Conservation (phyloP, 2,888 invertebrate species). For the Cryptocephalus primarius region DNA sequence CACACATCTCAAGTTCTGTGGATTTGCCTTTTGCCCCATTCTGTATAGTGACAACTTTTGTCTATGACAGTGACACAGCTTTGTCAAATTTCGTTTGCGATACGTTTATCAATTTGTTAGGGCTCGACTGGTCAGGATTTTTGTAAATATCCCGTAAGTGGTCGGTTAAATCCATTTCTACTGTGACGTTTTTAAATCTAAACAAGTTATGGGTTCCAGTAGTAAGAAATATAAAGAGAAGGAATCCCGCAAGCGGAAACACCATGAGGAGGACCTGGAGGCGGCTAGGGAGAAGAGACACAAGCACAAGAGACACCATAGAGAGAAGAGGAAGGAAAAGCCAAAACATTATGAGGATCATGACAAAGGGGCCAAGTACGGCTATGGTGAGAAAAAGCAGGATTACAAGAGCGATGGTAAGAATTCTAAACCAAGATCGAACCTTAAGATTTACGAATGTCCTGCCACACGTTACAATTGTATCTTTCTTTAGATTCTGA, state of each 20-base stretch:
- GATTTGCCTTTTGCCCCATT: no score
- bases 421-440: conserved; percentile 23
- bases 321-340: conserved; percentile 35
- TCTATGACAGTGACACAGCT: no score
- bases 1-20: no score
- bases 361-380: conserved; percentile 5
- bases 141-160: background rate
- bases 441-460: background rate
- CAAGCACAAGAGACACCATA: conserved; percentile 43
- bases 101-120: no score
- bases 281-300: conserved; percentile 41
- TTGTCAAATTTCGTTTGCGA: no score
- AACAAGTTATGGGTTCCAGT: conserved; percentile 49
- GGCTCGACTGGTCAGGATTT: no score
- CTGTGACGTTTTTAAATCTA: background rate
- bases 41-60: no score
- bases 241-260: conserved; percentile 55
- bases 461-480: background rate
- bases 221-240: conserved; percentile 58
- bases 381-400: conserved; percentile 6
- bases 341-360: conserved; percentile 9
- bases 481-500: conserved; percentile 25
- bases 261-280: conserved; percentile 47
- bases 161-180: background rate
- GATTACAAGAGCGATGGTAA: conserved; percentile 47